A percentile compares a stretch with the other conserved stretches of the same genome.
phyloP scores from a whole-genome alignment of 1,140 invertebrate species.

The Anastrepha ludens region DNA sequence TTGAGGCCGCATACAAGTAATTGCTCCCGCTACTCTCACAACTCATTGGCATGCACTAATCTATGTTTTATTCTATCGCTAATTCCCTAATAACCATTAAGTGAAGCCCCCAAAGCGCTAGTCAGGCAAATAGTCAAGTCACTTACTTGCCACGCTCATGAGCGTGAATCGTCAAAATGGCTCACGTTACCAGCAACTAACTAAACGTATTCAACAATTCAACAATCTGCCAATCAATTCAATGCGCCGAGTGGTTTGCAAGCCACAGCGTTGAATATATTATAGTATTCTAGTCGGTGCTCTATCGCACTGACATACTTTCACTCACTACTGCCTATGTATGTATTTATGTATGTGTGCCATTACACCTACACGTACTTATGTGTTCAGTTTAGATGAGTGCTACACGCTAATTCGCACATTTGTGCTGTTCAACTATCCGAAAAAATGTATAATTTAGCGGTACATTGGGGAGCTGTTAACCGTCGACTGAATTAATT shows the following conservation, averaged over 20 bases:
- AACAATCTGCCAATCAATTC: constrained; percentile 38
- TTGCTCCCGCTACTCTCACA: background rate
- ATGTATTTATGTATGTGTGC: no score
- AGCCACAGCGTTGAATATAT: background rate
- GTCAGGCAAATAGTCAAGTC: background rate
- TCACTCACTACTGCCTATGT: no score
- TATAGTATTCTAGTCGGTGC: no score
- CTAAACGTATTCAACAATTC: background rate
- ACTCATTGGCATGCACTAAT: background rate
- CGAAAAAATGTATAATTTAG: background rate
- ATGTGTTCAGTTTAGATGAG: no score
- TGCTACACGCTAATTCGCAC: no score
- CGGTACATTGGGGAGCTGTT: background rate
- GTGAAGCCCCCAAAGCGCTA: constrained; percentile 32
- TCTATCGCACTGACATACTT: no score
- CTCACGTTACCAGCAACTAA: no score
- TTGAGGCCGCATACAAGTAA: background rate
- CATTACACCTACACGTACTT: background rate
- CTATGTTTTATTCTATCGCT: background rate
- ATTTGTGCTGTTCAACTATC: no score
- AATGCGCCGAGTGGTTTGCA: constrained; percentile 9
- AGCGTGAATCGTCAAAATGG: background rate
- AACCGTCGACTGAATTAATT: background rate
- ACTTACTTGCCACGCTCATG: background rate
- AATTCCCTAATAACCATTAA: constrained; percentile 31